Base-by-base conservation (phyloP, 2,888 invertebrate genomes). In the Leucoptera coffeella region DNA sequence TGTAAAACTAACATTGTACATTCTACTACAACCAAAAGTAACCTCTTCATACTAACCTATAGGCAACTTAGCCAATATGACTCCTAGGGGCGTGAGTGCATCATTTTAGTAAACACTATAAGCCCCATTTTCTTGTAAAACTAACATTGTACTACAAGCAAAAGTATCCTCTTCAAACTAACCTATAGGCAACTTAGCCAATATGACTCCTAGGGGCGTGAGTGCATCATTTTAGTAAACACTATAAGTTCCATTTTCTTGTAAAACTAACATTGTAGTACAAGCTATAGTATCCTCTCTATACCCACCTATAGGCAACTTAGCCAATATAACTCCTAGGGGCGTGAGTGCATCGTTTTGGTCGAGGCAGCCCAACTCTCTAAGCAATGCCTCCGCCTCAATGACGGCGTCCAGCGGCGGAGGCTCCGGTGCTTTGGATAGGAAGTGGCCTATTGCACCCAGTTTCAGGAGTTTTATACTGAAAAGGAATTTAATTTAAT, bases 321-420 rank as follows among this genome's bases (percentile, higher is more conserved):
- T 85, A 4, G 97, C 97, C 6, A 99, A 73, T 34, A 97, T 92
- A 33, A 82, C 79, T 0, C 99, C 99, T 11, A 97, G 73, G 0
- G 95, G 89, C 0, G 97, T 99, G 31, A 99, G 60, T 36, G 92
- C 89, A 50, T 95, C 91, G 33, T 80, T 76, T 0, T 55, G 50
- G 55, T 96, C 94, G 38, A 99, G 65, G 38, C 96, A 97, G 45
- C 90, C 88, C 78, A 96, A 85, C 45, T 95, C 95, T 43, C 78
- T 48, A 37, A 83, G 47, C 36, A 78, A 31, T 0, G 90, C 93
- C 64, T 96, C 95, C 0, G 97, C 96, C 52, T 97, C 97, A 39
- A 97, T 95, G 9, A 99, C 95, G 14, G 96, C 94, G 61, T 97
- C 97, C 34, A 96, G 76, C 10, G 96, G 96, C 20, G 97, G 97